phyloP scores from a whole-genome alignment of 2,113 vertebrate genomes.

The Fregata magnificens region DNA sequence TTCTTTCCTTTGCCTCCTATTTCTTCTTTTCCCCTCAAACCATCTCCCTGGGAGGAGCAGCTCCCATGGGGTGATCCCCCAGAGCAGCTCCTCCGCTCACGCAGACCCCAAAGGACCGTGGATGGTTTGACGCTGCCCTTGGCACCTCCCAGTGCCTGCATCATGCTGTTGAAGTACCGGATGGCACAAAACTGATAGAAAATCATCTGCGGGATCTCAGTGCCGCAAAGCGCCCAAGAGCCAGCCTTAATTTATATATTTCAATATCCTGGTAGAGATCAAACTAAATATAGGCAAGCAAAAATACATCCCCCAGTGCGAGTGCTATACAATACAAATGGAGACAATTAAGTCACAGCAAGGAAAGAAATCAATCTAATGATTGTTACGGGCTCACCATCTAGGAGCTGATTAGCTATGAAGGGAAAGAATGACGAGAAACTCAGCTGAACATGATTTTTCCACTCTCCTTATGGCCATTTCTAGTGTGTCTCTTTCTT shows the following conservation, averaged over 20 bases:
- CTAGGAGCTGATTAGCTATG: neutral
- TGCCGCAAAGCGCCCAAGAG: neutral
- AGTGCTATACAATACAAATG: neutral
- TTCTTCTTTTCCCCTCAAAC: neutral
- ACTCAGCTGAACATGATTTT: neutral
- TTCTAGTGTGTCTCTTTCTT: neutral
- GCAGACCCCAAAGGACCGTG: neutral
- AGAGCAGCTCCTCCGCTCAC: neutral
- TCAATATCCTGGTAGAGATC: neutral
- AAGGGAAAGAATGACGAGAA: neutral
- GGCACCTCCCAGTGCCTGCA: neutral
- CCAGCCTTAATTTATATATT: neutral
- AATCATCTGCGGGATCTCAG: neutral
- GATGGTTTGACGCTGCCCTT: neutral
- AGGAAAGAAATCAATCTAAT: slow-evolving; percentile 8
- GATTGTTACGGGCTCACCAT: neutral
- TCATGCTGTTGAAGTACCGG: fast-evolving
- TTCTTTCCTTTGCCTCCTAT: neutral
- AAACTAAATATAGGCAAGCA: slow-evolving; percentile 23
- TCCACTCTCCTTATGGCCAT: neutral
- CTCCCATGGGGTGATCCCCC: neutral
- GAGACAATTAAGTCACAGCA: slow-evolving; percentile 30
- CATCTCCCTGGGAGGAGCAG: neutral
- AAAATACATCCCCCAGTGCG: neutral
- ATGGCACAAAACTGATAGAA: neutral